A percentile compares a stretch with the other conserved stretches of the same genome.
Evolutionary conservation across 2,888 invertebrate genomes (phyloP).

Genomic region (Drosophila putrida): DNA sequence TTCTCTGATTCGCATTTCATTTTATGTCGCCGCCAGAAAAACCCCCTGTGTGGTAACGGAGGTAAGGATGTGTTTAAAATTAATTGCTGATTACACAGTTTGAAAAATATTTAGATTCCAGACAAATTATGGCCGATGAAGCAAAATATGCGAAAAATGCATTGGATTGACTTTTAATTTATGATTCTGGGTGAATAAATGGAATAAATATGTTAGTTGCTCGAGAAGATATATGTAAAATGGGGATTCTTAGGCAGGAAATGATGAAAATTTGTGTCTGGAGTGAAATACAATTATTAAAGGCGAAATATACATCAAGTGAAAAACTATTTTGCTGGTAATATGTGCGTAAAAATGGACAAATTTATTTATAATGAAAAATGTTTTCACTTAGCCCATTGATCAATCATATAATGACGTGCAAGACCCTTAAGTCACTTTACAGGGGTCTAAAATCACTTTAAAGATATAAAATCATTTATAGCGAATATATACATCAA

Average conservation of each 20-base stretch:
- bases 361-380: constrained; percentile 1
- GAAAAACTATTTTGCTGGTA: constrained; percentile 1
- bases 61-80: constrained; percentile 10
- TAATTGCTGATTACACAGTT: constrained; percentile 47
- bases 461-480: background rate
- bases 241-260: constrained; percentile 7
- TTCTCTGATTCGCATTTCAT: constrained; percentile 37
- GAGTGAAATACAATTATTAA: background rate
- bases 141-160: constrained; percentile 40
- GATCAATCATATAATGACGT: background rate
- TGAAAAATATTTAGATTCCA: constrained; percentile 49
- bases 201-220: constrained; percentile 19
- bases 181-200: constrained; percentile 21
- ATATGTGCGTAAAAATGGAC: background rate
- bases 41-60: background rate
- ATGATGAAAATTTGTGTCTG: too few relatives aligned
- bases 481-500: background rate
- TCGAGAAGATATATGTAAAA: constrained; percentile 8
- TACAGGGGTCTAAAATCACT: background rate
- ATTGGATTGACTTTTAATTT: constrained; percentile 38
- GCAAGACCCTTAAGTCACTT: background rate
- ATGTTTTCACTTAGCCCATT: background rate
- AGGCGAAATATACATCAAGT: background rate
- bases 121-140: constrained; percentile 52
- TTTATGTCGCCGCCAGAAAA: constrained; percentile 51